These are phyloP conservation scores for Melieria picta DNA, from an alignment of 2,888 invertebrate species.

Conservation along the genomic window DNA sequence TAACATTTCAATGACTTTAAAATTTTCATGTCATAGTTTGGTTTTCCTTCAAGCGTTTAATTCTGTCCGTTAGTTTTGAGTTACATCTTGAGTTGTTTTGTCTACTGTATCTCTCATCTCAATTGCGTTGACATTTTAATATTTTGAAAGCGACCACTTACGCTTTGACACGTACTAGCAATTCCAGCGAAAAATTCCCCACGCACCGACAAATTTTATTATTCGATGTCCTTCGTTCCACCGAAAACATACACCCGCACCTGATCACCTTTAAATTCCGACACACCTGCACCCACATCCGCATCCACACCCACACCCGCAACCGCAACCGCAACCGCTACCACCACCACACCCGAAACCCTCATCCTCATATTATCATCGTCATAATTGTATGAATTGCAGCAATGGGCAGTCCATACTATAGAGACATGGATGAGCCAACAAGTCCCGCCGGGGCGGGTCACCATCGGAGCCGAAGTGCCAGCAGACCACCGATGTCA, in stretches of 20 bases:
- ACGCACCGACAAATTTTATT: constrained; percentile 53
- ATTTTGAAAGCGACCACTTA: constrained; percentile 52
- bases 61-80: constrained; percentile 21
- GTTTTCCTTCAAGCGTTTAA: constrained; percentile 32
- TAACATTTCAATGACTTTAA: background rate
- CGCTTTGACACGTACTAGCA: constrained; percentile 57
- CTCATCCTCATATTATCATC: constrained; percentile 67
- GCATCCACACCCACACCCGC: constrained; percentile 39
- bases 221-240: constrained; percentile 29
- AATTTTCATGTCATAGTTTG: constrained; percentile 36
- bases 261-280: constrained; percentile 31
- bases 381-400: constrained; percentile 66
- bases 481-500: constrained; percentile 76
- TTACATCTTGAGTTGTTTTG: too few relatives aligned
- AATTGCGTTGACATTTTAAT: constrained; percentile 42
- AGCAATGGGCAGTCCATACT: constrained; percentile 74
- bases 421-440: constrained; percentile 83
- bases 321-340: constrained; percentile 16
- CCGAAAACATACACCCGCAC: constrained; percentile 27
- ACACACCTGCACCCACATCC: constrained; percentile 40
- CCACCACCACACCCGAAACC: constrained; percentile 6
- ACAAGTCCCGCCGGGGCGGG: constrained; percentile 88
- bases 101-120: constrained; percentile 18
- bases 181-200: constrained; percentile 48
- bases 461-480: constrained; percentile 82